Evolutionary conservation across 37 sponge, comb jelly and placozoan genomes (phyloP), one percentile per base, ranked within the genome.

Genomic region (Hexactinellida sp.): DNA sequence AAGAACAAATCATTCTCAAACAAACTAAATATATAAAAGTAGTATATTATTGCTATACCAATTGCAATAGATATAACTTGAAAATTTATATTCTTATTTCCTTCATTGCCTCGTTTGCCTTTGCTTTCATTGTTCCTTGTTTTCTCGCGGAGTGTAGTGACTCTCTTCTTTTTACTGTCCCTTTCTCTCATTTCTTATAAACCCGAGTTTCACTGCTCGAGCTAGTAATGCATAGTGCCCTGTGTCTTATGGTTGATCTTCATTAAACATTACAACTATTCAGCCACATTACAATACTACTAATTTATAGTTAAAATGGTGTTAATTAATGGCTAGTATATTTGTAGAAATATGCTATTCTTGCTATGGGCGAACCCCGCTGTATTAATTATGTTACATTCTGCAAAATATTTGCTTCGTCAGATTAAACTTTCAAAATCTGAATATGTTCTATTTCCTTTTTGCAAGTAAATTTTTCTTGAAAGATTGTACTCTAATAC

Each of bases 1-100:
- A 97, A 97, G 88, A 90, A 94, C 0, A 91, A 90, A 52, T 97
- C 92, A 88, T 97, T 97, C 82, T 97, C 98, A 87, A 95, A 93
- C 63, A 97, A 55, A 0, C 37, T 32, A 35, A 38, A 86, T 34
- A 92, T 39, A 55, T 89, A 87, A 23, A 51, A 38, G 54, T 86
- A 89, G 36, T 88, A 82, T 36, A 82, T 7, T 0, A 37, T 30
- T 10, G 38, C 82, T 38, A 82, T 38, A 1, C 38, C 54, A 21
- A 82, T 83, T 38, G 87, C 87, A 51, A 41, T 38, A 0, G 82
- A 0, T 63, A 63, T 21, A 21, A 28, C 32, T 63, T 63, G 3
- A 7, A 7, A 63, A 63, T n/a, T 63, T 63, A 7, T 23, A 25
- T 25, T 41, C 47, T 5, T 16, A 16, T 41, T 41, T 13, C 13